Base-by-base conservation (phyloP, 2,888 invertebrate genomes). In the Mamestra brassicae region DNA sequence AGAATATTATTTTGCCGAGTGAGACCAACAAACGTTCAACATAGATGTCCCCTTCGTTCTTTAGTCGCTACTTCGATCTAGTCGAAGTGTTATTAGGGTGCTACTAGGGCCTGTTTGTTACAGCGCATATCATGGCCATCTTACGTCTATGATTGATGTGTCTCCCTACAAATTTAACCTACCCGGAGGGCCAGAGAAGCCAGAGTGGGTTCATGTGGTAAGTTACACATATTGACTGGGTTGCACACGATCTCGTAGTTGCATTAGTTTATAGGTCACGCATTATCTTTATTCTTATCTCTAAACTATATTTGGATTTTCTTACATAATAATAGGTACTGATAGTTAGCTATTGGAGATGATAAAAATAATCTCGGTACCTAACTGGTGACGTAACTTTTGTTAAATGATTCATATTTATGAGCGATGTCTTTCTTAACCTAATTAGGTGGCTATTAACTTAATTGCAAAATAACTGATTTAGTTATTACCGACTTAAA, bases 81-180 rank as follows among this genome's bases (percentile, higher is more conserved):
- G 88, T 92, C 93, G 94, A 91, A 93, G 93, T 92, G 88, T 94
- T 91, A 90, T 91, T 92, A 93, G 95, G 96, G 96, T 96, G 96
- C 95, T 96, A 92, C 93, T 96, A 96, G 96, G 95, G 92, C 95
- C 94, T 95, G 92, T 96, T 97, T 97, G 97, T 97, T 97, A 90
- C 97, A 99, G 99, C 97, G 99, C 99, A 75, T 99, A 99, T 97
- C 99, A 99, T 96, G 99, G 99, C 84, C 99, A 99, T 95, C 97
- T 99, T 94, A 98, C 98, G 76, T 98, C 99, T 81, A 98, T 99
- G 95, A 99, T 99, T 97, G 99, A 99, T 96, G 98, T 99, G 92
- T 99, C 99, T 86, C 99, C 99, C 73, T 99, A 99, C 97, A 99
- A 99, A 97, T 99, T 99, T 96, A 98, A 98, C 95, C 98, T 98